These are phyloP conservation scores for Melopsittacus undulatus DNA, from an alignment of 2,797 vertebrate genomes.

Conservation along the genomic window DNA sequence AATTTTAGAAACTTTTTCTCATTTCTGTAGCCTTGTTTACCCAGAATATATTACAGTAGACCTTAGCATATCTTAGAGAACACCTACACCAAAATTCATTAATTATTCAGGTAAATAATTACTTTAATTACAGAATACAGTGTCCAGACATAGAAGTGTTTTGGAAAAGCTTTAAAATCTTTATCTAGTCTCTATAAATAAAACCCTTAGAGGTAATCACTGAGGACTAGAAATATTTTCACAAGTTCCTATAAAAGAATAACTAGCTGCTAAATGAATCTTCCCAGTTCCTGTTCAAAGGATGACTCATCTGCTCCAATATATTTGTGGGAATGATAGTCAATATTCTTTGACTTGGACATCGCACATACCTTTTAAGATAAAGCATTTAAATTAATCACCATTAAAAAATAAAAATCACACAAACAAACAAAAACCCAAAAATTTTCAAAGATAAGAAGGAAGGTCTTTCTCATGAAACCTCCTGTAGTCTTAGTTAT, in stretches of 20 bases:
- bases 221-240: conserved; percentile 23
- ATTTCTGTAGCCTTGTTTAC: background rate
- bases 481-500: background rate
- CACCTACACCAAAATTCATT: background rate
- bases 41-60: background rate
- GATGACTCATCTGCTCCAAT: conserved; percentile 41
- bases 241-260: conserved; percentile 41
- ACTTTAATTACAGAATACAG: background rate
- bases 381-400: background rate
- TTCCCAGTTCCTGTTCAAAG: background rate
- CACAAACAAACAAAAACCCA: background rate
- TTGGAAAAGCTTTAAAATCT: background rate
- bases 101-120: background rate
- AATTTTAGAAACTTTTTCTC: background rate
- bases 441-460: background rate
- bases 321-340: background rate
- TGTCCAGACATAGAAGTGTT: background rate
- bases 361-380: background rate
- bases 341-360: background rate
- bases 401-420: too few species aligned
- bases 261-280: conserved; percentile 25
- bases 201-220: background rate
- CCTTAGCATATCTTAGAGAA: background rate
- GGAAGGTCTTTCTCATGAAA: background rate
- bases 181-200: conserved; percentile 27